Evolutionary conservation across 2,888 invertebrate species (phyloP).

Genomic region (Drosophila nigricruria): DNA sequence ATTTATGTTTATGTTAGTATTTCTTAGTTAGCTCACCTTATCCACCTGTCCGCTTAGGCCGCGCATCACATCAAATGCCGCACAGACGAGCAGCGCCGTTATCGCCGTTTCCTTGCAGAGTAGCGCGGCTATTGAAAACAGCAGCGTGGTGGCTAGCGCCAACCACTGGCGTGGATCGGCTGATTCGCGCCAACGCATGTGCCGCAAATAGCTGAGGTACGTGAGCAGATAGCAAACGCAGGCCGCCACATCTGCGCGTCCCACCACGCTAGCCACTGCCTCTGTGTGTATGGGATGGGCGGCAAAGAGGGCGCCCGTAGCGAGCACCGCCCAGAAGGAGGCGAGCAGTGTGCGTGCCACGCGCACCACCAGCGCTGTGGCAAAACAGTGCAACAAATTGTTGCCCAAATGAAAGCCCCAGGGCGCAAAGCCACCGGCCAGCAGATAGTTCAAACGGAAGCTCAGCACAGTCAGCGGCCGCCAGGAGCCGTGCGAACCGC

Average conservation of each 20-base stretch:
- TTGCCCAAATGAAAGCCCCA: slow-evolving; percentile 95
- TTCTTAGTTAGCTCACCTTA: slow-evolving; percentile 86
- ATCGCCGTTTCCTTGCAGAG: slow-evolving; percentile 98
- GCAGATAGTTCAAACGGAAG: slow-evolving; percentile 93
- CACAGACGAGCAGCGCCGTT: slow-evolving; percentile 95
- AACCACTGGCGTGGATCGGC: slow-evolving; percentile 86
- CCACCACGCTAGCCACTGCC: slow-evolving; percentile 97
- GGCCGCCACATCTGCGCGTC: slow-evolving; percentile 96
- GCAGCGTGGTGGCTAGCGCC: slow-evolving; percentile 88
- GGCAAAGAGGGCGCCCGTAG: slow-evolving; percentile 95
- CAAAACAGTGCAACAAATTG: slow-evolving; percentile 93
- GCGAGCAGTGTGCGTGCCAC: slow-evolving; percentile 91
- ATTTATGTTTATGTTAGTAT: not conserved
- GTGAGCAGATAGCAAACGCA: slow-evolving; percentile 95
- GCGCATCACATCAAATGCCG: slow-evolving; percentile 92
- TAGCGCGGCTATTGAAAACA: slow-evolving; percentile 92
- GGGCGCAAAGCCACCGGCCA: slow-evolving; percentile 92
- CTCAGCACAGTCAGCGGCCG: slow-evolving; percentile 96
- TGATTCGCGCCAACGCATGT: slow-evolving; percentile 89
- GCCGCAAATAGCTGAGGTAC: slow-evolving; percentile 93
- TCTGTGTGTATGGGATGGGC: slow-evolving; percentile 98
- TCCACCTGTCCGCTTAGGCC: slow-evolving; percentile 85
- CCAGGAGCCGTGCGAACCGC: slow-evolving; percentile 98
- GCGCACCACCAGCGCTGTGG: slow-evolving; percentile 93
- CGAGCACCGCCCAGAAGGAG: slow-evolving; percentile 89